Evolutionary conservation across 2,797 vertebrate genomes (phyloP).

Genomic region (Coreius guichenoti): DNA sequence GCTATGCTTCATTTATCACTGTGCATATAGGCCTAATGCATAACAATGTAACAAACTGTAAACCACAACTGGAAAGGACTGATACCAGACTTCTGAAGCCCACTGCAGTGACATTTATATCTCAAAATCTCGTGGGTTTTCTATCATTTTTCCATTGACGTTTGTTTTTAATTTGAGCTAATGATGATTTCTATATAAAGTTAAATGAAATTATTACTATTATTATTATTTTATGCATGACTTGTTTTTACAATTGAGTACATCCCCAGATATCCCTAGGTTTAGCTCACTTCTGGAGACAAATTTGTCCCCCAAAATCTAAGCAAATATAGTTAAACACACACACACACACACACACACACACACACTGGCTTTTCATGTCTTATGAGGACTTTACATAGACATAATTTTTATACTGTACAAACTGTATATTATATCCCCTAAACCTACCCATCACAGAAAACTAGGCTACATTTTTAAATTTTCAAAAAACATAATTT

Average conservation of each 20-base stretch:
- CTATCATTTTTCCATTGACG: conserved; percentile 2
- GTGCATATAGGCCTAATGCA: background rate
- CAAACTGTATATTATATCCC: background rate
- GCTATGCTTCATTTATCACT: background rate
- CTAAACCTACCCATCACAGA: background rate
- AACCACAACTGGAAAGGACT: background rate
- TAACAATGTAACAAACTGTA: background rate
- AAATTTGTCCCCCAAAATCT: background rate
- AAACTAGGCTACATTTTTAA: background rate
- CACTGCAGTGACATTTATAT: conserved; percentile 2
- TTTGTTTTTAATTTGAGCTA: background rate
- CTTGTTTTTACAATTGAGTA: background rate
- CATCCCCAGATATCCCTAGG: background rate
- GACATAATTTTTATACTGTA: background rate
- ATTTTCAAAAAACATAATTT: too few species aligned
- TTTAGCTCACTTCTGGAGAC: background rate
- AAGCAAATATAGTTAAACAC: background rate
- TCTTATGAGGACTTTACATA: background rate
- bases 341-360: background rate
- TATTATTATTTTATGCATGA: background rate
- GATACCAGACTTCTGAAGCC: background rate
- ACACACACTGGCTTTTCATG: too few species aligned
- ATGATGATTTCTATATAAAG: background rate
- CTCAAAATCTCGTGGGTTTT: background rate
- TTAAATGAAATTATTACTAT: background rate